phyloP scores from a whole-genome alignment of 1,140 invertebrate species.

The Ostrea denselamellosa region DNA sequence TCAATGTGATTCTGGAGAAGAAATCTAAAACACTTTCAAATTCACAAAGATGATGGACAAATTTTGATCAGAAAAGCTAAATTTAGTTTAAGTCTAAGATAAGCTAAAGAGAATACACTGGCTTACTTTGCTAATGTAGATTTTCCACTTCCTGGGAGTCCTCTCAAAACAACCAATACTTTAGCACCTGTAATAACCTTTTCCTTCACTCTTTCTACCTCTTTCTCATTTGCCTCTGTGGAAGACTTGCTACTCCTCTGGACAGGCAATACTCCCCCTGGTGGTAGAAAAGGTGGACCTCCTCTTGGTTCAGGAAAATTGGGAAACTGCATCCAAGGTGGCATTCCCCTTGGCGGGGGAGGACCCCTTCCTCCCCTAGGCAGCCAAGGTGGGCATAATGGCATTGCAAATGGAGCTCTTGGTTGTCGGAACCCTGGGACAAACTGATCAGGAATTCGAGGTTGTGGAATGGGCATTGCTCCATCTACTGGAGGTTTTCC shows the following conservation, averaged over 20 bases:
- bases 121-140: slow-evolving; percentile 82
- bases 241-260: neutral
- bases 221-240: neutral
- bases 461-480: slow-evolving; percentile 12
- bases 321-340: slow-evolving; percentile 6
- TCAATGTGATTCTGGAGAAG: too few relatives aligned
- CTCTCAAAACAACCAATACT: slow-evolving; percentile 87
- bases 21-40: too few relatives aligned
- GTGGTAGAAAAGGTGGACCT: neutral
- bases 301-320: slow-evolving; percentile 10
- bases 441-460: neutral
- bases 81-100: too few relatives aligned
- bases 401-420: slow-evolving; percentile 5
- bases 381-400: neutral
- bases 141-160: slow-evolving; percentile 91
- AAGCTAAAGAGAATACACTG: neutral
- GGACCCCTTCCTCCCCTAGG: slow-evolving; percentile 27
- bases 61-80: too few relatives aligned
- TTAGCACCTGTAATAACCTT: slow-evolving; percentile 53
- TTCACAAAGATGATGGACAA: too few relatives aligned
- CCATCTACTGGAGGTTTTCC: neutral
- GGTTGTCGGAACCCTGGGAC: slow-evolving; percentile 9
- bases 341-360: neutral
- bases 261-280: neutral
- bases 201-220: slow-evolving; percentile 46